Evolutionary conservation across 1,140 invertebrate species (phyloP), one percentile per base, ranked within the genome.

Genomic region (Lordiphosa mommai): DNA sequence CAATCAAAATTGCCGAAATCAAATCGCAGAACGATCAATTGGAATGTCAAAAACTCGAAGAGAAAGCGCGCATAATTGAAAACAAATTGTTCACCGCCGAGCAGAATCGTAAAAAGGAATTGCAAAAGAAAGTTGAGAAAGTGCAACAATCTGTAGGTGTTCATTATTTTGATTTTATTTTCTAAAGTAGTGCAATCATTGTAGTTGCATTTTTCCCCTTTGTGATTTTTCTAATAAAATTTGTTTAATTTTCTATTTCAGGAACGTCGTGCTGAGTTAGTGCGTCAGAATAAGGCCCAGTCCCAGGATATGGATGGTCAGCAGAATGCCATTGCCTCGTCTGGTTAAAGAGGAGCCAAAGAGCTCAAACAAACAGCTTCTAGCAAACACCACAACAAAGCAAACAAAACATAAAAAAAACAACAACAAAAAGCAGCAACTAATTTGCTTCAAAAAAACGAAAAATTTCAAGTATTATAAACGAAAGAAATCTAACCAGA

Each of bases 251-350:
- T n/a, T 9, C 1, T 0, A 20, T 20, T 43, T 4, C 90, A 97
- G 95, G 95, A 96, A 89, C 93, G 93, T 80, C 94, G 94, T 80
- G 94, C 94, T 37, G 94, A 96, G 87, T 89, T 94, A 66, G 95
- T 96, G 56, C 94, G 95, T 73, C 94, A 95, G 90, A 97, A 96
- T 88, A 96, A 96, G 90, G 92, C 92, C 30, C 85, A 88, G 55
- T 50, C 77, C 38, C 69, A 72, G 68, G 59, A 74, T 38, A 44
- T 72, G 44, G 86, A 88, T 23, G 72, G 74, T 3, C 68, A 72
- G 56, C 69, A 74, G 61, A 84, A 57, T 53, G 59, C 68, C 29
- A 88, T 88, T 61, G 87, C 84, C 36, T 88, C 79, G 23, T 88
- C 87, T 7, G 87, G 86, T 64, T 88, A 88, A 13, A n/a, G 13